Base-by-base conservation (phyloP, 2,113 vertebrate genomes). In the Aspidoscelis tigris region DNA sequence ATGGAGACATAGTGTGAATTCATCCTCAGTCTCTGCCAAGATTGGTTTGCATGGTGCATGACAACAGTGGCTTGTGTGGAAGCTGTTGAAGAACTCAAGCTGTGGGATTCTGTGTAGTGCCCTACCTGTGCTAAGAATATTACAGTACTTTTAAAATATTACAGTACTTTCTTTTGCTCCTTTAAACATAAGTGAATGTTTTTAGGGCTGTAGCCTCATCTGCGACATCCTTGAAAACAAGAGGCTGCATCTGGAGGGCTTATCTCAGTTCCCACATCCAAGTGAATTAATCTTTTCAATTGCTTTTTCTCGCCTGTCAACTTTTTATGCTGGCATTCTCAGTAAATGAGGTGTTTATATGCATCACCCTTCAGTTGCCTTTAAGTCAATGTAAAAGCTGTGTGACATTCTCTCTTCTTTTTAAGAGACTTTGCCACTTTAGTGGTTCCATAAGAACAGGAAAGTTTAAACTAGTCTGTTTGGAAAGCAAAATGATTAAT, bases 311-410 rank as follows among this genome's bases (percentile, higher is more conserved):
- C 65, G 47, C 47, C 73, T 86, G 72, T 86, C 84, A 86, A 81
- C 78, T 81, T 86, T 55, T 68, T 80, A 75, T 84, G 86, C 71
- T 18, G 47, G 71, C 44, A 70, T 76, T 58, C 41, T 84, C 71
- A 65, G 76, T 84, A 87, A 87, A 86, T 86, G 78, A 84, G 71
- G 78, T 80, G 76, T 80, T 87, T 87, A 83, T 86, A 76, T 80
- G 78, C 81, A 87, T 84, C 47, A 69, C 26, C 21, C 64, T 87
- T 81, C 44, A 84, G 69, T 76, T 80, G 66, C 76, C 65, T 87
- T 87, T 87, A 83, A 80, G 70, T 26, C 81, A 61, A 86, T 70
- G 65, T 81, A 86, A 81, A 80, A 68, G 64, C 70, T 3, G 24
- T 66, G 64, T 78, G 76, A 75, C 55, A 84, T 80, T 68, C n/a